Base-by-base conservation (phyloP, 2,113 vertebrate species). In the Lamprologus ornatipinnis region DNA sequence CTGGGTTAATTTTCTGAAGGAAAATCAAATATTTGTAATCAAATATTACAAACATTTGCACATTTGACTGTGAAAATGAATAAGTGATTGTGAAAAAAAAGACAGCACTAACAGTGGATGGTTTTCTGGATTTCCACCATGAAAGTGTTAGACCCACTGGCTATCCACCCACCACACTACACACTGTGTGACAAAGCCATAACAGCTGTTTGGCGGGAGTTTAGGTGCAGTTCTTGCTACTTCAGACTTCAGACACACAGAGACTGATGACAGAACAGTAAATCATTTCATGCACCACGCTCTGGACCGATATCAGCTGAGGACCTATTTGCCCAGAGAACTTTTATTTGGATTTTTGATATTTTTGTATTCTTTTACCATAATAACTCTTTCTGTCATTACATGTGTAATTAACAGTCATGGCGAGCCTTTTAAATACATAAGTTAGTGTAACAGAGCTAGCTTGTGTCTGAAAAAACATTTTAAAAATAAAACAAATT, bases 221-320 rank as follows among this genome's bases (percentile, higher is more conserved):
- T 21, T 42, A 15, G 37, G 1, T 70, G 37, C 37, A 70, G 65
- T 13, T 70, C 12, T 23, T 9, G 5, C 2, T 70, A 23, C 37
- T 23, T 4, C 58, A 63, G 31, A 35, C 31, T 63, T 63, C 13
- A 70, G 65, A 14, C n/a, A 23, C 35, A 70, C 19, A 9, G 12
- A 7, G 7, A 21, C 65, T 73, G 40, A 42, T 70, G 65, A 70
- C n/a, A 45, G 68, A 45, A 45, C 37, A 45, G 68, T 45, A 45
- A 70, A 70, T 42, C 35, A 2, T 23, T 70, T 70, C 7, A 40
- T 23, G 5, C 12, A 21, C 35, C 35, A 70, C 7, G 2, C 63
- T 23, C 19, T 0, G 5, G n/a, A 23, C 19, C 1, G 19, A 68
- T 14, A 68, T 40, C 63, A 68, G 35, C n/a, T 40, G 11, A 68